Evolutionary conservation across 2,888 invertebrate genomes (phyloP), one percentile per base, ranked within the genome.

Genomic region (Drosophila sordidapex): DNA sequence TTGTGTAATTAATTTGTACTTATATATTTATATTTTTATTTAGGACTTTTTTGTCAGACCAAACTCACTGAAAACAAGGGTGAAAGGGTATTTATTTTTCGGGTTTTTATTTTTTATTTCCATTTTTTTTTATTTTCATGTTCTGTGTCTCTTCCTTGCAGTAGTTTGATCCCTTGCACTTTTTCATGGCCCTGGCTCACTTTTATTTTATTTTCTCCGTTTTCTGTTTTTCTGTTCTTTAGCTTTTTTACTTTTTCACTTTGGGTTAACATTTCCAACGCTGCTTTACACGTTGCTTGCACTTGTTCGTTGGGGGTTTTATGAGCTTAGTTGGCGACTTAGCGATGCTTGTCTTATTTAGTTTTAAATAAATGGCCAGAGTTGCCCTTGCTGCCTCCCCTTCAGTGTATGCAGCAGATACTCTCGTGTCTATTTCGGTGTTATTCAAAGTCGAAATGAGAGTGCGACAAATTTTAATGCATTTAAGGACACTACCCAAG

Each of bases 291-390:
- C 85, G 70, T 61, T 64, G 73, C 81, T 62, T 82, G 63, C 85
- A 79, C 85, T 87, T 89, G 87, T 79, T 84, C 73, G 75, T 46
- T 70, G 29, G 54, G 82, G 87, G 79, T 74, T 87, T 85, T 87
- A 87, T 89, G 82, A 85, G 85, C 85, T 89, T 85, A 89, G 89
- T 87, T 89, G 82, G 90, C 85, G 87, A 89, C 84, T 85, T 89
- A 87, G 82, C 85, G 87, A 82, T 82, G 76, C 87, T 89, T 85
- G 87, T 87, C 89, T 85, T 87, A 89, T 89, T 87, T 89, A 82
- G 89, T 82, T 84, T 75, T 80, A 89, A 82, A 89, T 88, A 90
- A 88, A 90, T 85, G 81, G 74, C 83, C 72, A 72, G 68, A 74
- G 68, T 71, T 73, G 81, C 46, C 43, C 48, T 56, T 59, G 40